phyloP scores from a whole-genome alignment of 2,888 invertebrate genomes.

The Eucera pruinosa region DNA sequence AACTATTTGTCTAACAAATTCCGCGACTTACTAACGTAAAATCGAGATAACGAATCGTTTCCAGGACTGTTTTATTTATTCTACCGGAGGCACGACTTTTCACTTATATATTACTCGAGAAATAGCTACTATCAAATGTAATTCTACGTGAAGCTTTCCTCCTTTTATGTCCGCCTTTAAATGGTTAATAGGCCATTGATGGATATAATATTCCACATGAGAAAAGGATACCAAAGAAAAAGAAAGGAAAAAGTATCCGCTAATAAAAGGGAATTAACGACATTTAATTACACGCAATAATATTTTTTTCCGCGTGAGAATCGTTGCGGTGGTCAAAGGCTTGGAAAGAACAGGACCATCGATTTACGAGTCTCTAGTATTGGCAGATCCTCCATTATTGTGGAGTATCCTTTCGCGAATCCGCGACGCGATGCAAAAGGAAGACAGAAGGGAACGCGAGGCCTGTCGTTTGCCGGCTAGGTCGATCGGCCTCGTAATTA shows the following conservation, averaged over 20 bases:
- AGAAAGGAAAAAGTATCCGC: too few relatives aligned
- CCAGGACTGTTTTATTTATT: too few relatives aligned
- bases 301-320: background rate
- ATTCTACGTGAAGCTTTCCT: too few relatives aligned
- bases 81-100: background rate
- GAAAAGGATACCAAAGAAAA: background rate
- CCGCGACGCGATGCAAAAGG: conserved; percentile 34
- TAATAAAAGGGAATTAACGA: conserved; percentile 33
- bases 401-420: conserved; percentile 35
- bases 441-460: conserved; percentile 36
- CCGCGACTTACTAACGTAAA: too few relatives aligned
- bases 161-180: too few relatives aligned
- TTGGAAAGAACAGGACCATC: background rate
- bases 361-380: background rate
- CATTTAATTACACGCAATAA: conserved; percentile 40
- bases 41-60: too few relatives aligned
- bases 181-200: background rate
- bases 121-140: too few relatives aligned
- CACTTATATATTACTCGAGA: too few relatives aligned
- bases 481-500: conserved; percentile 71
- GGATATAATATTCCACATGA: background rate
- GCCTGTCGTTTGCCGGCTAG: conserved; percentile 60
- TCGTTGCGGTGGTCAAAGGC: background rate
- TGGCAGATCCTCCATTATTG: conserved; percentile 58
- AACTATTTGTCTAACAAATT: too few relatives aligned